Conservation (phyloP, 2,113 vertebrate species). For the Barnardius zonarius region DNA sequence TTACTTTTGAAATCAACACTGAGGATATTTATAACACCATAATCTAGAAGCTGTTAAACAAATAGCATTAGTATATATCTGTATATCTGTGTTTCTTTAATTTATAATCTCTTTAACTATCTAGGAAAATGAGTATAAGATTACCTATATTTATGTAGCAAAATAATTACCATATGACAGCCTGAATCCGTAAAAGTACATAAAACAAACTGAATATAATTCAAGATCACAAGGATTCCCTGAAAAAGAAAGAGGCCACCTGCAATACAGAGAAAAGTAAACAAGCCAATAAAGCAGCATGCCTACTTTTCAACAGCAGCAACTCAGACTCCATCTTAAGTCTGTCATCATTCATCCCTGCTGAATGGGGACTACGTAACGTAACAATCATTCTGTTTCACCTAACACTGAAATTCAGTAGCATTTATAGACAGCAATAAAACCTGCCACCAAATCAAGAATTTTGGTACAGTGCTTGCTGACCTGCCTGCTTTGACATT, state of each 20-base stretch:
- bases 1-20: background rate
- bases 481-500: background rate
- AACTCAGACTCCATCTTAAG: conserved; percentile 55
- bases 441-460: background rate
- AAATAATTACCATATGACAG: background rate
- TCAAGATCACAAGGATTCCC: background rate
- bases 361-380: background rate
- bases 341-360: conserved; percentile 24
- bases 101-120: background rate
- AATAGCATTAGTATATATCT: background rate
- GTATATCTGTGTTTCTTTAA: background rate
- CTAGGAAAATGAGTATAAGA: background rate
- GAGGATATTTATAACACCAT: background rate
- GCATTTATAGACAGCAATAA: background rate
- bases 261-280: conserved; percentile 21
- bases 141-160: background rate
- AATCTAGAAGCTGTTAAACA: background rate
- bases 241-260: background rate
- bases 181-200: background rate
- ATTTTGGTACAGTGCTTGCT: background rate
- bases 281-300: conserved; percentile 8
- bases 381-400: background rate
- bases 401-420: background rate
- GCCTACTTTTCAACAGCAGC: background rate
- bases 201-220: background rate